Base-by-base conservation (phyloP, 30 jellyfish, hydroid and myxozoan genomes). In the Haliclystus octoradiatus region DNA sequence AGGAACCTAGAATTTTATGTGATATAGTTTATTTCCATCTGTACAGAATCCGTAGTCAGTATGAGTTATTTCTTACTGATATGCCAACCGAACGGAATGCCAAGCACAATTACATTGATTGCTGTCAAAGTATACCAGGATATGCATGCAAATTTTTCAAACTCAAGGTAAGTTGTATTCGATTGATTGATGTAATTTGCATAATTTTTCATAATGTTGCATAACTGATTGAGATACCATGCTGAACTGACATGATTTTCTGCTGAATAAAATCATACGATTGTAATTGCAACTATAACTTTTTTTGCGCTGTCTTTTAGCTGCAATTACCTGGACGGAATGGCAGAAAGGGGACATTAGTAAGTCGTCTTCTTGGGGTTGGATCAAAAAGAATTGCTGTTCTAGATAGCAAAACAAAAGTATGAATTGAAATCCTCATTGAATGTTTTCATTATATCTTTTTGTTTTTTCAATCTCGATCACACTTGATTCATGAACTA, bases 121-220 rank as follows among this genome's bases (percentile, higher is more conserved):
- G 97, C 64, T 88, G 97, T 52, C 97, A 88, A 71, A 95, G 97
- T 29, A 75, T 88, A 50, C 81, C 70, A 5, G 97, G 97, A 3
- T 88, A 81, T 66, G 97, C 93, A 24, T 88, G 97, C 81, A 88
- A 79, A 23, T 88, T 88, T 52, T 88, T 80, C 78, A 88, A 88
- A 65, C 69, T 81, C 26, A 88, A 76, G 84, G 93, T 79, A 35
- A 29, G 14, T n/a, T n/a, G n/a, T n/a, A n/a, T n/a, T n/a, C n/a
- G n/a, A n/a, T n/a, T n/a, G n/a, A n/a, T n/a, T n/a, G n/a, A n/a
- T n/a, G n/a, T n/a, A n/a, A n/a, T n/a, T n/a, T n/a, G n/a, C n/a
- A n/a, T n/a, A n/a, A n/a, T n/a, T n/a, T n/a, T n/a, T n/a, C n/a
- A n/a, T n/a, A n/a, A n/a, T n/a, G n/a, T n/a, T n/a, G n/a, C n/a